phyloP scores from a whole-genome alignment of 2,113 vertebrate species.

The Charina bottae region DNA sequence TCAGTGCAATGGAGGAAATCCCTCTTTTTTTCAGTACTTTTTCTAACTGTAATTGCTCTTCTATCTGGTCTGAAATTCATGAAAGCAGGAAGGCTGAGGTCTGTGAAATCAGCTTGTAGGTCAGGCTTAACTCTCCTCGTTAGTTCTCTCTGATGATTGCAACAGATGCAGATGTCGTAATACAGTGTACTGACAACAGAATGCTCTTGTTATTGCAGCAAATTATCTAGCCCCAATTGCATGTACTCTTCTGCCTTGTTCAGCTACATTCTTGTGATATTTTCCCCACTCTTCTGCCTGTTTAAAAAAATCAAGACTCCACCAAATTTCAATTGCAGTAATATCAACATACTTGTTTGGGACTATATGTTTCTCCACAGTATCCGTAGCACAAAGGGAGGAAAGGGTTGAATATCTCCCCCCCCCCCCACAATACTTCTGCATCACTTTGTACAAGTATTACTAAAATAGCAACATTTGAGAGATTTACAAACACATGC shows the following conservation, averaged over 20 bases:
- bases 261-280: slow-evolving; percentile 26
- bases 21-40: not conserved
- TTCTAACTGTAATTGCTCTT: slow-evolving; percentile 14
- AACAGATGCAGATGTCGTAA: slow-evolving; percentile 8
- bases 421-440: not conserved
- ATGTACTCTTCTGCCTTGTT: slow-evolving; percentile 48
- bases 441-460: not conserved
- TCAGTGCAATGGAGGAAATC: not conserved
- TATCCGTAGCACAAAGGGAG: no score
- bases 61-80: not conserved
- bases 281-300: slow-evolving; percentile 6
- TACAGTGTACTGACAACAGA: slow-evolving; percentile 29
- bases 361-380: no score
- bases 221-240: slow-evolving; percentile 34
- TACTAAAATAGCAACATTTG: not conserved
- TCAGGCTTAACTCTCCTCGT: slow-evolving; percentile 30
- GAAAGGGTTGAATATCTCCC: not conserved
- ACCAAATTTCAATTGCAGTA: not conserved
- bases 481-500: not conserved
- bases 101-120: not conserved
- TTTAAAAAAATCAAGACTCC: not conserved
- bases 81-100: not conserved
- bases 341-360: not conserved
- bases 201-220: slow-evolving; percentile 28
- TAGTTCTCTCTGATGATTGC: slow-evolving; percentile 23